These are phyloP conservation scores for Eristalis tenax DNA, from an alignment of 2,888 invertebrate species.

Conservation along the genomic window DNA sequence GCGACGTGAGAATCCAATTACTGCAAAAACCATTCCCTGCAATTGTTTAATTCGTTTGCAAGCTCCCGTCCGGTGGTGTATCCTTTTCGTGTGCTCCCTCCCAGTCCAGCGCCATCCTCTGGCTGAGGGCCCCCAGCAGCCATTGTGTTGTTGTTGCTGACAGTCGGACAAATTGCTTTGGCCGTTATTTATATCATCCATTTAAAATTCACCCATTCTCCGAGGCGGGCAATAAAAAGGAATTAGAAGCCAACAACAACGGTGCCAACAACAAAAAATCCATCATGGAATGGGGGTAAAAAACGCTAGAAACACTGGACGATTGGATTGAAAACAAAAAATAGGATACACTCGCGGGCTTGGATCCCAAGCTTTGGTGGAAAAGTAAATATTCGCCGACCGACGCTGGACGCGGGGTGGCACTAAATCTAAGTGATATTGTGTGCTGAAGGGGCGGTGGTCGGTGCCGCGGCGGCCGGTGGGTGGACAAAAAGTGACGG, in stretches of 20 bases:
- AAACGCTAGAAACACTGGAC: conserved; percentile 42
- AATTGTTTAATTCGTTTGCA: conserved; percentile 71
- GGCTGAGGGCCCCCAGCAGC: background rate
- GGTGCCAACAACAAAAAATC: conserved; percentile 2
- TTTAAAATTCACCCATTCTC: conserved; percentile 66
- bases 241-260: conserved; percentile 55
- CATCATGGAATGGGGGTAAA: background rate
- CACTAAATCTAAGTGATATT: conserved; percentile 70
- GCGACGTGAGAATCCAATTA: conserved; percentile 68
- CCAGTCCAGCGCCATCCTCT: conserved; percentile 9
- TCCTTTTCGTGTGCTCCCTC: conserved; percentile 7
- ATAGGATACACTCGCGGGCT: background rate
- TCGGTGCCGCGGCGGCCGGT: background rate
- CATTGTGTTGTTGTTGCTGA: conserved; percentile 62
- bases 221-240: conserved; percentile 59
- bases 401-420: background rate
- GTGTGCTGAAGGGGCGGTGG: conserved; percentile 46
- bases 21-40: conserved; percentile 61
- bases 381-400: background rate
- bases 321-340: conserved; percentile 45
- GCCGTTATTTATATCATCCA: conserved; percentile 69
- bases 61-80: conserved; percentile 22
- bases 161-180: conserved; percentile 69
- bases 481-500: conserved; percentile 62
- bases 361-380: background rate